Base-by-base conservation (phyloP, 2,797 vertebrate genomes). In the Ctenosaura bakeri region DNA sequence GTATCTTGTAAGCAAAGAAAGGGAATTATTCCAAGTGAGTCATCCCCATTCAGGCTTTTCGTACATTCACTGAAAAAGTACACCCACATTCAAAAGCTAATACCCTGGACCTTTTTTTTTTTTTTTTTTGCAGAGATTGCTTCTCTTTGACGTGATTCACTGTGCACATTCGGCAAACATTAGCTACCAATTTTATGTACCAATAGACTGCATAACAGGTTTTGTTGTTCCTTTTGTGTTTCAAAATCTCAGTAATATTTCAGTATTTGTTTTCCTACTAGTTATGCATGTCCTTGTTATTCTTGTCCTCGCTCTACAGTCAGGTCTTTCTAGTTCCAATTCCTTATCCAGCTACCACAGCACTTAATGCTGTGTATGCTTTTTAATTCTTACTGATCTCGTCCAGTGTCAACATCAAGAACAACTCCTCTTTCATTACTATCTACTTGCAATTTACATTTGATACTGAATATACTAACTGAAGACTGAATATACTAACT, bases 121-220 rank as follows among this genome's bases (percentile, higher is more conserved):
- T 52, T 18, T 62, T 10, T 32, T 69, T 69, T 69, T 2, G 42
- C 71, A 64, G 35, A 32, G 64, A 73, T n/a, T 59, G 12, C 56
- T 84, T 84, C 46, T 77, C 50, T 84, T 89, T 77, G 80, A 89
- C 50, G 5, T 64, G 26, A 42, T 66, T 78, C 42, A 87, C 32
- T 86, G 20, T 86, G 38, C n/a, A 86, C 71, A n/a, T 22, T 46
- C 86, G 35, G 35, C 4, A 78, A 71, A 26, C 71, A 24, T 59
- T 80, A 73, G 52, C 62, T 32, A 50, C 26, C 46, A 85, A 73
- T 85, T 64, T 77, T 71, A 59, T 35, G 6, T 56, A 79, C 35
- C 6, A 12, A 0, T 83, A 76, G 84, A 85, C 26, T 9, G 56
- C 64, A 80, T 20, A 80, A 80, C 46, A 29, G 20, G 26, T 35